These are phyloP conservation scores for Agriopis marginaria DNA, from an alignment of 2,888 invertebrate genomes.

Conservation along the genomic window DNA sequence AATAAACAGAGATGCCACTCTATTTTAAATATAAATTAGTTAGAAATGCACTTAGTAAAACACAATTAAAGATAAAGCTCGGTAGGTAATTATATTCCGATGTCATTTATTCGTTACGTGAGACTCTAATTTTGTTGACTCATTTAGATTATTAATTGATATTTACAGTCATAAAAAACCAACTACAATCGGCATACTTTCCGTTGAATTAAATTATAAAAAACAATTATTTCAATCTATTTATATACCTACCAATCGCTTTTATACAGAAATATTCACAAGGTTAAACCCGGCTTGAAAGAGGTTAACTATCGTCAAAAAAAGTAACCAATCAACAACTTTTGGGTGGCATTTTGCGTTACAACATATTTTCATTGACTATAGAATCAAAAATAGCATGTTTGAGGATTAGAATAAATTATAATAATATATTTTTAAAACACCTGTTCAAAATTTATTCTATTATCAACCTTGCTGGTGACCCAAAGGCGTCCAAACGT, in stretches of 20 bases:
- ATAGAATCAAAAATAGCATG: background rate
- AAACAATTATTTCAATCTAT: no score
- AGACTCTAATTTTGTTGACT: no score
- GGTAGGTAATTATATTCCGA: background rate
- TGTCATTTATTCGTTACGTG: no score
- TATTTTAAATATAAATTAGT: no score
- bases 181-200: no score
- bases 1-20: background rate
- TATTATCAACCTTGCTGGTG: background rate
- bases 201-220: no score
- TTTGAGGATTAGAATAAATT: slow-evolving; percentile 4
- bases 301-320: background rate
- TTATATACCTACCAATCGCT: no score
- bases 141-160: no score
- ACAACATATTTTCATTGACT: background rate
- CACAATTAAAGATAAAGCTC: background rate
- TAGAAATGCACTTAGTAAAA: background rate
- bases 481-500: slow-evolving; percentile 3
- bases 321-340: background rate
- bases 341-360: slow-evolving; percentile 3
- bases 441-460: slow-evolving; percentile 13
- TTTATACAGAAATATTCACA: no score
- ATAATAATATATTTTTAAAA: background rate
- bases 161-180: no score
- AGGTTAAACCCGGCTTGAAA: no score